Evolutionary conservation across 1,140 invertebrate genomes (phyloP).

Genomic region (Orchestia grillus): DNA sequence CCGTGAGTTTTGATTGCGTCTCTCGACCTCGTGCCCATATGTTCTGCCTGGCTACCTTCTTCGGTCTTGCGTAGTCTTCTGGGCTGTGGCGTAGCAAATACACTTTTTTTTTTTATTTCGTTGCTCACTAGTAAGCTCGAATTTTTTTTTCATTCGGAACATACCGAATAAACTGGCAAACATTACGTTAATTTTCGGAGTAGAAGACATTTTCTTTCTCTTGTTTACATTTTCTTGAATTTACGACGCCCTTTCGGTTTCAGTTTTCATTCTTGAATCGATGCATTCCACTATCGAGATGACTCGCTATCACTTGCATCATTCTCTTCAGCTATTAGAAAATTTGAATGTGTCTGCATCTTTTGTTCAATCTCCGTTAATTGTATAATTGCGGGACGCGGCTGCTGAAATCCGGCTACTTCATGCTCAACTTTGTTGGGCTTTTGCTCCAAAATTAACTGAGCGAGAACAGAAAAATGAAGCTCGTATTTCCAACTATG

Average conservation of each 20-base stretch:
- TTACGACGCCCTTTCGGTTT: background rate
- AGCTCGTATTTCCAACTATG: background rate
- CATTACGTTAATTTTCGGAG: background rate
- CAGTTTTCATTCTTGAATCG: background rate
- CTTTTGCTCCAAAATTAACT: background rate
- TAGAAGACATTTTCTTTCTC: background rate
- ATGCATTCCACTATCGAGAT: background rate
- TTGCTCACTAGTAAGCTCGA: background rate
- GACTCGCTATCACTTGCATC: background rate
- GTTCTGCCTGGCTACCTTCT: background rate
- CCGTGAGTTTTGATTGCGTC: constrained; percentile 62
- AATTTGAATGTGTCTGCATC: background rate
- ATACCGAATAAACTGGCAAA: background rate
- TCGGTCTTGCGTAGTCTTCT: background rate
- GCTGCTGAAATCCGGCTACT: background rate
- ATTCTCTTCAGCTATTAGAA: background rate
- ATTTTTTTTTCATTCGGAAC: background rate
- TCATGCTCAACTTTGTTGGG: background rate
- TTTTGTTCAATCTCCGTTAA: background rate
- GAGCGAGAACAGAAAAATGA: background rate
- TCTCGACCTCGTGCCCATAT: background rate
- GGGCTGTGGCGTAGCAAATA: background rate
- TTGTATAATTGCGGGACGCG: background rate
- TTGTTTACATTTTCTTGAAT: background rate
- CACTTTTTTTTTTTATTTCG: background rate